Evolutionary conservation across 2,797 vertebrate genomes (phyloP).

Genomic region (Novumbra hubbsi): DNA sequence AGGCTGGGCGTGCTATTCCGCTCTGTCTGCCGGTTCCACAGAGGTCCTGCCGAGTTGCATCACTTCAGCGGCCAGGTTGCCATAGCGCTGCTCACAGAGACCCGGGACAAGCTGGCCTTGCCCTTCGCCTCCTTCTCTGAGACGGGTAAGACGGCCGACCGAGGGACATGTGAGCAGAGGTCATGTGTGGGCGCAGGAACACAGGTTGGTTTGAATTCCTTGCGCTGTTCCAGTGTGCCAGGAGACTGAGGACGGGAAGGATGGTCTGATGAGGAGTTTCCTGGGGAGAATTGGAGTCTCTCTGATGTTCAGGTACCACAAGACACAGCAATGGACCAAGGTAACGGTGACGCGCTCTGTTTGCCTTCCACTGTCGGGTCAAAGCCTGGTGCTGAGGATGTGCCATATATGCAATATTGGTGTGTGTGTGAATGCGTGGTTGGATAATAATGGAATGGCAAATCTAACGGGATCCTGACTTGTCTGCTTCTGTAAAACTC

Average conservation of each 20-base stretch:
- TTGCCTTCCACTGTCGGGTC: neutral
- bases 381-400: neutral
- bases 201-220: neutral
- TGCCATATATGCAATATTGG: neutral
- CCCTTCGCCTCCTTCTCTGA: conserved; percentile 87
- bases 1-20: conserved; percentile 80
- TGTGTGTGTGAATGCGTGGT: neutral
- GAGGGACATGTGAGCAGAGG: neutral
- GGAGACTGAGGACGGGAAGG: conserved; percentile 42
- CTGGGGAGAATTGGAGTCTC: conserved; percentile 88
- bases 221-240: conserved; percentile 60
- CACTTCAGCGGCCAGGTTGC: conserved; percentile 77
- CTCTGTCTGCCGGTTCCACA: conserved; percentile 69
- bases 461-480: too few relatives aligned
- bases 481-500: too few relatives aligned
- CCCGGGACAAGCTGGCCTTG: conserved; percentile 73
- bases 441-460: too few relatives aligned
- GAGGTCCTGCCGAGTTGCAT: conserved; percentile 76
- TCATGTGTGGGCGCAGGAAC: too few relatives aligned
- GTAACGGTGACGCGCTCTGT: conserved; percentile 61
- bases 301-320: conserved; percentile 84
- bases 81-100: conserved; percentile 74
- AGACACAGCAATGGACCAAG: conserved; percentile 85
- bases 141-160: conserved; percentile 69
- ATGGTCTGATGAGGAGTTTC: conserved; percentile 68